phyloP scores from a whole-genome alignment of 2,113 vertebrate species.

The Damaliscus lunatus region DNA sequence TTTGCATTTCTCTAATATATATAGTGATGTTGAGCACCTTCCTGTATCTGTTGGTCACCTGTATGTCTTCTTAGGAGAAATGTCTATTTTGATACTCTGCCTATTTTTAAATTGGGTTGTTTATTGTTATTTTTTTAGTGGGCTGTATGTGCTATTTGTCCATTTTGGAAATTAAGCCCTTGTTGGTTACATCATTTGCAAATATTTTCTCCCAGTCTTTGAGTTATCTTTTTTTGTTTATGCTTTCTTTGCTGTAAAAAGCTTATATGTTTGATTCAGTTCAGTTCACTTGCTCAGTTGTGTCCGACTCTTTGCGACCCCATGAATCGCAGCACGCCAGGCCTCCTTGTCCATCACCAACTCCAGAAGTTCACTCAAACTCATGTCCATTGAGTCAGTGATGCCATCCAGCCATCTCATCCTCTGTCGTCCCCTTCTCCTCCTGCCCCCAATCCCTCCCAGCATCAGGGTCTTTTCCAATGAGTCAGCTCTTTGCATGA shows the following conservation, averaged over 20 bases:
- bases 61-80: not conserved
- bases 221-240: not conserved
- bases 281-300: too few relatives aligned
- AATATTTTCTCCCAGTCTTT: not conserved
- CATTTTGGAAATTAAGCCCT: not conserved
- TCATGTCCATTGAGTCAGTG: too few relatives aligned
- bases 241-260: not conserved
- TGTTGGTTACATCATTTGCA: not conserved
- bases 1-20: not conserved
- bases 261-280: not conserved
- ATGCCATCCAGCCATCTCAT: too few relatives aligned
- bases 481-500: too few relatives aligned
- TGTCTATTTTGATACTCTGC: not conserved
- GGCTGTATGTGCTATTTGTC: not conserved
- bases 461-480: too few relatives aligned
- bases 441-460: too few relatives aligned
- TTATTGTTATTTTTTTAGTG: not conserved
- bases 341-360: too few relatives aligned
- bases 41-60: not conserved
- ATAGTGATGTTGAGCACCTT: not conserved
- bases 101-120: not conserved
- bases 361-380: too few relatives aligned
- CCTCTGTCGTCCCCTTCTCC: too few relatives aligned
- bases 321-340: too few relatives aligned
- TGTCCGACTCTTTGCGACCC: rapidly evolving